Evolutionary conservation across 2,888 invertebrate genomes (phyloP).

Genomic region (Apamea anceps): DNA sequence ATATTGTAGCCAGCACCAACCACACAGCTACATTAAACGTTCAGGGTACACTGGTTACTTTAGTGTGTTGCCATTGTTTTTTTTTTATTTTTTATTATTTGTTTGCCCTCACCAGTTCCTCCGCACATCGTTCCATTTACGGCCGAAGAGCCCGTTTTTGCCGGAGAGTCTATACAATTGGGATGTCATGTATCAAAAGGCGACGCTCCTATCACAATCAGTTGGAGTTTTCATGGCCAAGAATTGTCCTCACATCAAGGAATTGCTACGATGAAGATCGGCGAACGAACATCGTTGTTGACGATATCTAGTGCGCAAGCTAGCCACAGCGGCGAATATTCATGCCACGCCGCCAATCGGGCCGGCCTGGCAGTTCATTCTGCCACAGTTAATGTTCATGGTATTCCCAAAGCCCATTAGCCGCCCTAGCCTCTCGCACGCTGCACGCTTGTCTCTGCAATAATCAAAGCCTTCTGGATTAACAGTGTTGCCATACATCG

Average conservation of each 20-base stretch:
- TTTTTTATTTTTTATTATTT: slow-evolving; percentile 72
- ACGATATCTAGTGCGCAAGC: slow-evolving; percentile 92
- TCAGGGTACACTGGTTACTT: slow-evolving; percentile 90
- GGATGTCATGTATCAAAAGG: slow-evolving; percentile 92
- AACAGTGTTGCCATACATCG: slow-evolving; percentile 92
- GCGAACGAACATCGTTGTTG: slow-evolving; percentile 91
- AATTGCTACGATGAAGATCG: slow-evolving; percentile 90
- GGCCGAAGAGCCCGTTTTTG: slow-evolving; percentile 91
- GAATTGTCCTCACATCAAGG: slow-evolving; percentile 89
- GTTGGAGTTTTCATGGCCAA: slow-evolving; percentile 93
- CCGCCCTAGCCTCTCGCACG: slow-evolving; percentile 83
- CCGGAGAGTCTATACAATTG: slow-evolving; percentile 92
- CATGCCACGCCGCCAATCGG: slow-evolving; percentile 92
- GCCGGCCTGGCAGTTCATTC: slow-evolving; percentile 92
- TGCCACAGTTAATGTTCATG: slow-evolving; percentile 92
- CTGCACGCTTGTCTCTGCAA: slow-evolving; percentile 88
- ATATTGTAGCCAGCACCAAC: slow-evolving; percentile 92
- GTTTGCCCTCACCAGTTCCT: slow-evolving; percentile 86
- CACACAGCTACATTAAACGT: slow-evolving; percentile 92
- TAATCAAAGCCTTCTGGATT: slow-evolving; percentile 87
- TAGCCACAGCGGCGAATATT: slow-evolving; percentile 93
- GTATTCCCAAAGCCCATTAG: slow-evolving; percentile 83
- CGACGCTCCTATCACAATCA: slow-evolving; percentile 93
- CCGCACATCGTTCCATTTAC: slow-evolving; percentile 92
- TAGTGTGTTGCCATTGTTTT: slow-evolving; percentile 72